Conservation (phyloP, 2,888 invertebrate species). For the Hirtodrosophila alboralis region DNA sequence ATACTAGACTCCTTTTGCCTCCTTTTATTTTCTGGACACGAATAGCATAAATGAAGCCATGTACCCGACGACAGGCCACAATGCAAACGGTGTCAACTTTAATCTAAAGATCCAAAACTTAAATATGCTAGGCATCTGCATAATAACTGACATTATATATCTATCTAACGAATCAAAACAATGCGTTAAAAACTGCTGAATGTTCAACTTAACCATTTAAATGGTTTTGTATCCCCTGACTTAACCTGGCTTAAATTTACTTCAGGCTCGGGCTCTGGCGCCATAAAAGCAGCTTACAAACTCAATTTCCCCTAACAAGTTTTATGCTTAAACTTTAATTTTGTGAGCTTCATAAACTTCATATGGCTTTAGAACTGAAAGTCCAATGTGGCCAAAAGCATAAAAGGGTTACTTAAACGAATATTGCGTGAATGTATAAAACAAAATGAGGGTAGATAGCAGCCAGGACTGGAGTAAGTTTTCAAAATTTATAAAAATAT, state of each 20-base stretch:
- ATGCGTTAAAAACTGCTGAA: constrained; percentile 7
- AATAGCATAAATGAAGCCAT: constrained; percentile 47
- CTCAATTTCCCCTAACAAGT: constrained; percentile 39
- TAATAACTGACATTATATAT: constrained; percentile 32
- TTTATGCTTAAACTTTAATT: constrained; percentile 39
- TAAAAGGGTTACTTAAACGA: constrained; percentile 33
- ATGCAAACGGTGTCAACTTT: constrained; percentile 37
- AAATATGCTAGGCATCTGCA: constrained; percentile 45
- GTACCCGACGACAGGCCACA: constrained; percentile 7
- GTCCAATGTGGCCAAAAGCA: constrained; percentile 18
- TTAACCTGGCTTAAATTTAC: constrained; percentile 29
- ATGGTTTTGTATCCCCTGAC: constrained; percentile 15
- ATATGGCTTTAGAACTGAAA: constrained; percentile 31
- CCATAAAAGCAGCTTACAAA: constrained; percentile 41
- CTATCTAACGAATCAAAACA: constrained; percentile 21
- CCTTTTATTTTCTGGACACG: constrained; percentile 38
- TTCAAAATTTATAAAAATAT: too few species aligned
- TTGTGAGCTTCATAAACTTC: constrained; percentile 33
- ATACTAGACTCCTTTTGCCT: constrained; percentile 31
- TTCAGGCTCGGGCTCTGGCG: constrained; percentile 24
- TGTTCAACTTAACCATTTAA: constrained; percentile 24
- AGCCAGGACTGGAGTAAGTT: too few species aligned
- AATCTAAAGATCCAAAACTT: constrained; percentile 25
- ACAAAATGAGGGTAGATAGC: not conserved
- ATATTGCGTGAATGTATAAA: constrained; percentile 15